These are phyloP conservation scores for Cantharis lateralis DNA, from an alignment of 2,888 invertebrate genomes.

Conservation along the genomic window DNA sequence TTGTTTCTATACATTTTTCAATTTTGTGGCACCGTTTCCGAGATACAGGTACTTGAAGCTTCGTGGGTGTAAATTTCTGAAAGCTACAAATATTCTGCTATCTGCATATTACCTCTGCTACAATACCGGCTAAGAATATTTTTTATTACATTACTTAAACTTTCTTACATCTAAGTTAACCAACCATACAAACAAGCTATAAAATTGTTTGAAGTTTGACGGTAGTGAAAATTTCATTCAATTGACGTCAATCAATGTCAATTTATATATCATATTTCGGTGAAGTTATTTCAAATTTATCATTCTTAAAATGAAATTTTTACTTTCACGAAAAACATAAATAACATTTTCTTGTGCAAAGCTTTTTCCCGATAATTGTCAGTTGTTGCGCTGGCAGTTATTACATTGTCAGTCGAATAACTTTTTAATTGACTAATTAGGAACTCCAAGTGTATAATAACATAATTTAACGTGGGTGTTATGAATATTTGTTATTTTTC, in stretches of 20 bases:
- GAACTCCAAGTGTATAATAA: not conserved
- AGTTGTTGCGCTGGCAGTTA: not conserved
- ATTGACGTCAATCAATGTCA: not conserved
- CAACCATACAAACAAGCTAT: not conserved
- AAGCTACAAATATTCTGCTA: too few species aligned
- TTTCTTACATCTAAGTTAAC: not conserved
- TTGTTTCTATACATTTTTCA: too few species aligned
- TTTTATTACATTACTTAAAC: not conserved
- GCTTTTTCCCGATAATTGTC: not conserved
- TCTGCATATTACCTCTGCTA: too few species aligned
- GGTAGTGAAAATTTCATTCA: not conserved
- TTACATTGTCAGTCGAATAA: not conserved
- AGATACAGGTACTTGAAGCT: too few species aligned
- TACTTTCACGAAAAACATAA: not conserved
- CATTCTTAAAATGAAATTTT: not conserved
- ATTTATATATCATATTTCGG: not conserved
- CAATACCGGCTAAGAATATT: too few species aligned
- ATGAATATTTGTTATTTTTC: too few species aligned
- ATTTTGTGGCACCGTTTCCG: too few species aligned
- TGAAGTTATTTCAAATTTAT: not conserved
- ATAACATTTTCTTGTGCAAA: not conserved
- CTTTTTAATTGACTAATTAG: not conserved
- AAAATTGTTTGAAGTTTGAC: not conserved
- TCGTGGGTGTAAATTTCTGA: too few species aligned
- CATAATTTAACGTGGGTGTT: not conserved